Base-by-base conservation (phyloP, 2,113 vertebrate species). In the Paralichthys olivaceus region DNA sequence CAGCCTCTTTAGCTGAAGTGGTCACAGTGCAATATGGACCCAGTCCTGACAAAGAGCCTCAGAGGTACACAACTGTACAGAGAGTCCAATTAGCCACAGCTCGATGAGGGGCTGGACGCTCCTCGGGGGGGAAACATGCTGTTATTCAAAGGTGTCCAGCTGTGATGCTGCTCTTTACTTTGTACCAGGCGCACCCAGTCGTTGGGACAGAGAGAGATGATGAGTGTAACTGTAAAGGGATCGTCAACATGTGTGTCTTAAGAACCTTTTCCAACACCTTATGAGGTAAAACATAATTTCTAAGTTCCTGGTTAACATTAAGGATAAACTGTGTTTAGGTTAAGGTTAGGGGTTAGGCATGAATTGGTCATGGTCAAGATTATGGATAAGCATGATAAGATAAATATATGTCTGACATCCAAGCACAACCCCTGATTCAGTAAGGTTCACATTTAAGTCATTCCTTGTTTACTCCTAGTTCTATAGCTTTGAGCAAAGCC, bases 71-170 rank as follows among this genome's bases (percentile, higher is more conserved):
- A 59, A 60, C 68, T 55, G 43, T 28, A 32, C 6, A 3, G 37
- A 40, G 73, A 72, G 67, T 78, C 77, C 66, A 88, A 86, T 90
- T 83, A 87, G 62, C 68, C 4, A 9, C 59, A 26, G 69, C 59
- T 72, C 67, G 73, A 83, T 79, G 60, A 43, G 59, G 59, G 79
- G 81, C 77, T 64, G 49, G 64, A 62, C 20, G 68, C 58, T 69
- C 80, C 70, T 75, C 34, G 2, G 76, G 32, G 7, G 32, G 81
- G 78, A n/a, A 54, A 61, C 58, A 47, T 7, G 57, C 63, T 45
- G 65, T 78, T 26, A 81, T 80, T 65, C 75, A 61, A 45, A 84
- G 62, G 57, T 58, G 70, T 73, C 73, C 26, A 25, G 43, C 74
- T 75, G 72, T 17, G 72, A 81, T 58, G 72, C 43, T 19, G 37